Evolutionary conservation across 2,888 invertebrate species (phyloP).

Genomic region (Cephus pygmeus): DNA sequence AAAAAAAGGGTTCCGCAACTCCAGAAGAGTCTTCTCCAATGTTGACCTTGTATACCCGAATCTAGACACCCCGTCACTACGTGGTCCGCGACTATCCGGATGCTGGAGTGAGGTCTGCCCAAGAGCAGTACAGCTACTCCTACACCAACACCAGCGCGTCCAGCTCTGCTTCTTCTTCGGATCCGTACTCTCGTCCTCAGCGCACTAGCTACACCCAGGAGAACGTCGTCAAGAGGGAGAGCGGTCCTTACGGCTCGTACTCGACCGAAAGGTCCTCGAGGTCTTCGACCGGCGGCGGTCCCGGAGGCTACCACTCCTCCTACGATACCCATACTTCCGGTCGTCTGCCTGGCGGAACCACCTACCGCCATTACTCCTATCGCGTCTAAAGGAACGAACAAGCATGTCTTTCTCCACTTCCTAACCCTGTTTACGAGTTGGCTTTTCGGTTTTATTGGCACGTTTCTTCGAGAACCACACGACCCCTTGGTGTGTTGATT

Average conservation of each 20-base stretch:
- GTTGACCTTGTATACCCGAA: conserved; percentile 55
- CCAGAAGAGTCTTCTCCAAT: conserved; percentile 36
- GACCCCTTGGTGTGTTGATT: background rate
- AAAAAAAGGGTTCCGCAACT: background rate
- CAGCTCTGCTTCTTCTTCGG: conserved; percentile 68
- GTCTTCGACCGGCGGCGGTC: conserved; percentile 78
- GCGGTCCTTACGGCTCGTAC: conserved; percentile 80
- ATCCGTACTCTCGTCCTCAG: conserved; percentile 72
- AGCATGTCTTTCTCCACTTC: conserved; percentile 5
- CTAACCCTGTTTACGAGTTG: background rate
- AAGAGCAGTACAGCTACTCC: conserved; percentile 88
- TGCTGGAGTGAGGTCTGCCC: conserved; percentile 68
- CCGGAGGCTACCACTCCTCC: conserved; percentile 81
- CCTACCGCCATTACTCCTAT: conserved; percentile 88
- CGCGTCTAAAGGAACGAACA: conserved; percentile 74
- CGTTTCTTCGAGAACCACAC: background rate
- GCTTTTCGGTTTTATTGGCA: background rate
- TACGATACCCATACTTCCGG: conserved; percentile 84
- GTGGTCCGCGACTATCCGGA: conserved; percentile 83
- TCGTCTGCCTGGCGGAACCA: conserved; percentile 84
- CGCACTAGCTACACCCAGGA: conserved; percentile 78
- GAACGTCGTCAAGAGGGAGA: conserved; percentile 74
- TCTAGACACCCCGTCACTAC: conserved; percentile 88
- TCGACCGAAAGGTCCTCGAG: conserved; percentile 76
- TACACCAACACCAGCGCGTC: conserved; percentile 75